Evolutionary conservation across 2,113 vertebrate genomes (phyloP).

Genomic region (Turnix velox): DNA sequence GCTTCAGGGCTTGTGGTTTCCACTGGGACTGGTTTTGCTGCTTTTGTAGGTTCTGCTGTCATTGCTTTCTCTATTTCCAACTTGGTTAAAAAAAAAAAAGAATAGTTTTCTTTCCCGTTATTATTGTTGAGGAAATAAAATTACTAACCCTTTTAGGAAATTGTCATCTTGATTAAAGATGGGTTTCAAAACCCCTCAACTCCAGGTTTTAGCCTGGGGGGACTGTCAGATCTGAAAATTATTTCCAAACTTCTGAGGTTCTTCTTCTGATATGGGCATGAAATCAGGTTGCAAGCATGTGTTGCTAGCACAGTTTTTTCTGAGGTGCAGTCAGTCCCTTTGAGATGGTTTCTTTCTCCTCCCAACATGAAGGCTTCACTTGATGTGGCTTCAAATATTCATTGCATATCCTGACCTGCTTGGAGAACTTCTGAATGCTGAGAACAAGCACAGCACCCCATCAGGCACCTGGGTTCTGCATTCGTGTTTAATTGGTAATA

Average conservation of each 20-base stretch:
- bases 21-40: background rate
- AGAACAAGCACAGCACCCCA: background rate
- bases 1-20: constrained; percentile 1
- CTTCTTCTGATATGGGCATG: background rate
- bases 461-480: background rate
- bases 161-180: constrained; percentile 6
- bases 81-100: background rate
- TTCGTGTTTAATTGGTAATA: rapidly evolving
- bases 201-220: background rate
- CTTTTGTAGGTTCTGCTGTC: background rate
- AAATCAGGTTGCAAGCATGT: background rate
- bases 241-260: background rate
- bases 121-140: background rate
- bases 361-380: background rate
- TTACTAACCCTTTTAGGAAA: background rate
- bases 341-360: background rate
- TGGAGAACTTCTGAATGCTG: background rate
- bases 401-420: background rate
- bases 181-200: background rate
- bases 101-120: background rate
- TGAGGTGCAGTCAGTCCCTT: background rate
- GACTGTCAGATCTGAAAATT: background rate
- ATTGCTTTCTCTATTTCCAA: background rate
- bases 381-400: background rate
- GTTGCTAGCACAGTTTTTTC: background rate